Percentiles rank a stretch among this genome's conserved stretches.
Evolutionary conservation across 2,888 invertebrate species (phyloP).

Genomic region (Automeris io): DNA sequence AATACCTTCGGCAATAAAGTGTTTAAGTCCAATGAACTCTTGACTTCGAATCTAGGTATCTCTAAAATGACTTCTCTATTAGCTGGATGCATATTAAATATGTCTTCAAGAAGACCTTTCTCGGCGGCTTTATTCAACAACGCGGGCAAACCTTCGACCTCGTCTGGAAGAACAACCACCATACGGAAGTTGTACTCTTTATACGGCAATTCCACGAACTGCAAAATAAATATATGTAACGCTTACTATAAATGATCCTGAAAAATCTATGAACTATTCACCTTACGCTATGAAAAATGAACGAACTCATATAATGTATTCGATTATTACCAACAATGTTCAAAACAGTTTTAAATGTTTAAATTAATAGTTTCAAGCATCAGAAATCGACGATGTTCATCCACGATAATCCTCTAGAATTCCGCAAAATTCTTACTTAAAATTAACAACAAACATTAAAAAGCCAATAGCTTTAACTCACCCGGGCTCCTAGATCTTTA

Average conservation of each 20-base stretch:
- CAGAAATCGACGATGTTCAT: too few species aligned
- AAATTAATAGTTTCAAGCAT: too few species aligned
- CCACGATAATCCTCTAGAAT: too few species aligned
- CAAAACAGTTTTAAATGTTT: too few species aligned
- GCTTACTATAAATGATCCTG: too few species aligned
- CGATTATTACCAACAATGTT: too few species aligned
- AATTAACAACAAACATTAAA: too few species aligned
- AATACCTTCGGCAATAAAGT: conserved; percentile 37
- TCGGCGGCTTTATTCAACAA: conserved; percentile 34
- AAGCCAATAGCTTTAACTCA: conserved; percentile 14
- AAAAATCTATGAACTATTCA: too few species aligned
- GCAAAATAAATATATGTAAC: too few species aligned
- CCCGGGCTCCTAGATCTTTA: conserved; percentile 34
- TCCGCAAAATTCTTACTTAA: too few species aligned
- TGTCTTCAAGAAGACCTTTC: conserved; percentile 33
- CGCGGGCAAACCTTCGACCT: conserved; percentile 34
- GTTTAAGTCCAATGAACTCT: conserved; percentile 33
- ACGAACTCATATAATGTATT: too few species aligned
- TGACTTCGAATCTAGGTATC: conserved; percentile 28
- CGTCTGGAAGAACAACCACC: conserved; percentile 40
- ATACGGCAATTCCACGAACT: conserved; percentile 49
- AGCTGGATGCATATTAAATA: conserved; percentile 27
- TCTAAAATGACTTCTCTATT: conserved; percentile 26
- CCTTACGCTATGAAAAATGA: too few species aligned
- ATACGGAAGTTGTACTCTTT: conserved; percentile 45